Evolutionary conservation across 2,113 vertebrate genomes (phyloP), one percentile per base, ranked within the genome.

Genomic region (Equus quagga): DNA sequence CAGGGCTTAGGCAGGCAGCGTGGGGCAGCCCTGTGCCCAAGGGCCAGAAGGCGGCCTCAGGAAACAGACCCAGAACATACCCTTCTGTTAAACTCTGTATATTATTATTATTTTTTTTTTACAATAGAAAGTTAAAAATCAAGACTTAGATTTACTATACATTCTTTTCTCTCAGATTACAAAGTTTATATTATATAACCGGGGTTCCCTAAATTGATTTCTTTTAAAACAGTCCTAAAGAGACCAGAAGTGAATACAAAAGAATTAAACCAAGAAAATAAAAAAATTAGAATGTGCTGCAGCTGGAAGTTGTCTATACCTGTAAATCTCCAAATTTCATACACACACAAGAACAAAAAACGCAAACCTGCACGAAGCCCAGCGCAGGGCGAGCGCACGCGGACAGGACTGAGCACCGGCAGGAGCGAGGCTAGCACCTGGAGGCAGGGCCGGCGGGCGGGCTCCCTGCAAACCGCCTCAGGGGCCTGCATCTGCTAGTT

Each of bases 81-180:
- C 41, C 90, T 98, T 97, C 94, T 96, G 96, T 98, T 98, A 98
- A 98, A 98, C 94, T 98, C 97, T 96, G 81, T 98, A 91, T 97
- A 96, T 97, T 98, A 96, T 97, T 97, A 70, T 97, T 93, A 78
- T 80, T 96, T 12, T 56, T 91, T 70, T 75, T 98, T 98, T 98
- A 98, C 98, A 98, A 98, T 98, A 98, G 96, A 97, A 98, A 98
- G 97, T 97, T 97, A 97, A 97, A 98, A 98, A 97, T 98, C 96
- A 97, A 98, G 92, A 97, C 58, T 62, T 95, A 90, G 73, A 96
- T 98, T 98, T 96, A 94, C 95, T 98, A 97, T 97, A 95, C 94
- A 98, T 51, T 98, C 94, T 96, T 94, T 97, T 70, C 94, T 98
- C 87, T 98, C 97, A 41, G 97, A 70, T 97, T 98, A 98, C 90